Evolutionary conservation across 2,888 invertebrate species (phyloP).

Genomic region (Empis livida): DNA sequence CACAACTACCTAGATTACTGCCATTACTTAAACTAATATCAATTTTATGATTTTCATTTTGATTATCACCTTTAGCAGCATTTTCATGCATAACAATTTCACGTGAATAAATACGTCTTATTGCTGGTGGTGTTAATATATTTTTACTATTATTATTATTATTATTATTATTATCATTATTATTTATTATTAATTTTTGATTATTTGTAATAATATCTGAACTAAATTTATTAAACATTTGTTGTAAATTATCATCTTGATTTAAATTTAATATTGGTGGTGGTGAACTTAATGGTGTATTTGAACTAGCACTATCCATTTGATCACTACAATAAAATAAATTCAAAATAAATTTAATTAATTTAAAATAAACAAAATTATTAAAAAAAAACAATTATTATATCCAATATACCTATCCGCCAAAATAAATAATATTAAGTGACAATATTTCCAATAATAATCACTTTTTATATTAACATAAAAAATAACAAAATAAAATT

Average conservation of each 20-base stretch:
- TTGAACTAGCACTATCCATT: constrained; percentile 13
- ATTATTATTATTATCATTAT: no score
- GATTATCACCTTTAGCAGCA: constrained; percentile 55
- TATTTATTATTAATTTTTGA: not conserved
- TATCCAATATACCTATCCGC: no score
- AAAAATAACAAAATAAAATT: no score
- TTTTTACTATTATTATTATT: no score
- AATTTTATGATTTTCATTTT: constrained; percentile 10
- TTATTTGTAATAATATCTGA: constrained; percentile 5
- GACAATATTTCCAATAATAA: no score
- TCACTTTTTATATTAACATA: no score
- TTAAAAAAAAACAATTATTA: no score
- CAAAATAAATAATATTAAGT: no score
- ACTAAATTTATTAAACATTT: constrained; percentile 1
- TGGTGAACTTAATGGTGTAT: constrained; percentile 14
- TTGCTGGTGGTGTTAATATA: constrained; percentile 7
- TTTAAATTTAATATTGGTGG: constrained; percentile 7
- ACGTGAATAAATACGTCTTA: constrained; percentile 45
- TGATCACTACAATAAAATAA: constrained; percentile 12
- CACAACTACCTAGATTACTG: no score
- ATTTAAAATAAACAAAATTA: no score
- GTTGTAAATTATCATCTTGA: not conserved
- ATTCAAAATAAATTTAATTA: not conserved
- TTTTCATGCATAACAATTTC: constrained; percentile 63
- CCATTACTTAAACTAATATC: no score